Base-by-base conservation (phyloP, 2,797 vertebrate genomes). In the Tachyglossus aculeatus region DNA sequence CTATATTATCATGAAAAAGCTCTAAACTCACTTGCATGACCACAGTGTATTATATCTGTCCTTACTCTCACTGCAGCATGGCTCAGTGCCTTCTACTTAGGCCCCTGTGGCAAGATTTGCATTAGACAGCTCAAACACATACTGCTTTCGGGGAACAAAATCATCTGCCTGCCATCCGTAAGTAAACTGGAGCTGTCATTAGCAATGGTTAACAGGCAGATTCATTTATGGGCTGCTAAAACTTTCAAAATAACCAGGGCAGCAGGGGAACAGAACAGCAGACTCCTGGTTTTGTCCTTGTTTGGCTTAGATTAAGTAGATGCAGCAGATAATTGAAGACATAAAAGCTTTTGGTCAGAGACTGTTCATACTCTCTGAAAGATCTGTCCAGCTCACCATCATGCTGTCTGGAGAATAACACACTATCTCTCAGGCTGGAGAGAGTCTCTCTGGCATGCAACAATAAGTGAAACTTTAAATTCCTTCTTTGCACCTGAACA, bases 321-420 rank as follows among this genome's bases (percentile, higher is more conserved):
- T 76, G 59, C 68, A 45, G 51, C 41, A 71, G 55, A 32, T 77
- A 78, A 78, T 43, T 76, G 52, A 52, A 62, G 71, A 62, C 55
- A 57, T 36, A 52, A 45, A 80, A 24, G 55, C 52, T 25, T 47
- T 52, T 72, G 43, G 1, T 0, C 5, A 18, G 6, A 32, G 37
- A 67, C 67, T 32, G 44, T 25, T 45, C 34, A 15, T 22, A 40
- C 61, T 3, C 11, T 9, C 45, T 21, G 36, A 56, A n/a, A 58
- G 58, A 57, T 40, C 18, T 44, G 41, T 19, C 24, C n/a, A n/a
- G n/a, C n/a, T n/a, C n/a, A n/a, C n/a, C n/a, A n/a, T n/a, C n/a
- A n/a, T n/a, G n/a, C n/a, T n/a, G n/a, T n/a, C n/a, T n/a, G n/a
- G n/a, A n/a, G n/a, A n/a, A n/a, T n/a, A n/a, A n/a, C n/a, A n/a